A percentile compares a stretch with the other conserved stretches of the same genome.
phyloP scores from a whole-genome alignment of 2,888 invertebrate genomes.

The Cynaeus angustus region DNA sequence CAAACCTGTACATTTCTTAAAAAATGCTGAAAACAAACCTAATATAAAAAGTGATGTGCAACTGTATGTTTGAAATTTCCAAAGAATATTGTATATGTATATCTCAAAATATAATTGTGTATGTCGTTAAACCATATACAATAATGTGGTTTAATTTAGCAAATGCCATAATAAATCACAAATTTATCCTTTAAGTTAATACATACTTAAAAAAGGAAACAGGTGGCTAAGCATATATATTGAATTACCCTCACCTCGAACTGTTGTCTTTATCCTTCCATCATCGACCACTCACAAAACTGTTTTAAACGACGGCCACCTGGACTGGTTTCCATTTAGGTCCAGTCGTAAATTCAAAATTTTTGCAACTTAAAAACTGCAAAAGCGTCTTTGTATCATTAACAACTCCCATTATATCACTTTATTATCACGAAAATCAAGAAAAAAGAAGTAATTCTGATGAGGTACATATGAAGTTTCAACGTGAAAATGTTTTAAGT shows the following conservation, averaged over 20 bases:
- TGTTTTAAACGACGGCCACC: conserved; percentile 21
- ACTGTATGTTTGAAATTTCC: no score
- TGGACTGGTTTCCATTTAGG: conserved; percentile 12
- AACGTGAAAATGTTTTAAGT: conserved; percentile 26
- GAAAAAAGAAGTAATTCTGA: conserved; percentile 30
- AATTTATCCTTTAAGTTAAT: no score
- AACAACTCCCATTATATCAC: conserved; percentile 21
- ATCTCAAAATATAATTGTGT: no score
- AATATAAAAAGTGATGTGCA: no score
- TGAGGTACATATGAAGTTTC: conserved; percentile 37
- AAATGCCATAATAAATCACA: no score
- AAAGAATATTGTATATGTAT: no score
- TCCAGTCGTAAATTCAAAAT: conserved; percentile 4
- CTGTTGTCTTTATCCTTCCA: conserved; percentile 2
- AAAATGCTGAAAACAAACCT: no score
- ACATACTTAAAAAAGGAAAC: no score
- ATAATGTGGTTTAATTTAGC: no score
- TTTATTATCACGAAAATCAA: conserved; percentile 34
- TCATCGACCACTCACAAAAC: neutral
- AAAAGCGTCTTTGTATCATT: conserved; percentile 9
- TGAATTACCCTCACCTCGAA: neutral
- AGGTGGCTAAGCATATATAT: neutral
- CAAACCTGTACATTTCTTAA: no score
- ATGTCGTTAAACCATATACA: no score
- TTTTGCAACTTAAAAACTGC: conserved; percentile 6